Evolutionary conservation across 1,140 invertebrate genomes (phyloP).

Genomic region (Trialeurodes vaporariorum): DNA sequence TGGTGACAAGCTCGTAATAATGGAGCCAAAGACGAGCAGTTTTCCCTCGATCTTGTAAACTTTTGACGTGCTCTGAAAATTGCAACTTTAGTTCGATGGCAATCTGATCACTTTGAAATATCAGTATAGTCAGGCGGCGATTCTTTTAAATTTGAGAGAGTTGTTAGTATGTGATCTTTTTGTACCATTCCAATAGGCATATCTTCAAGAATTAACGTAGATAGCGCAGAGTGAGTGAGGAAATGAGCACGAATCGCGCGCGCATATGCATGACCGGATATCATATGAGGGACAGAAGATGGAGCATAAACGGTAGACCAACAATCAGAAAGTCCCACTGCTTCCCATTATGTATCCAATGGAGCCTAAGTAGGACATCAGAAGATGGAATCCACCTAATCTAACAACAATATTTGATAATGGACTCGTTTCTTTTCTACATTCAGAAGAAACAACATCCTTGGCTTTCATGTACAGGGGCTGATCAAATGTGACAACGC

Average conservation of each 20-base stretch:
- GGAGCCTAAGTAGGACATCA: conserved; percentile 9
- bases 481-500: conserved; percentile 31
- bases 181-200: no score
- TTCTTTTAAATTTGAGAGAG: no score
- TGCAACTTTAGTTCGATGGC: no score
- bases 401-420: neutral
- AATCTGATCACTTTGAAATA: no score
- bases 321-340: no score
- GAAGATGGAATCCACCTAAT: conserved; percentile 12
- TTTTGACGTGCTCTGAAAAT: no score
- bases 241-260: conserved; percentile 33
- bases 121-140: no score
- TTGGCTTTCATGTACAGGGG: conserved; percentile 29
- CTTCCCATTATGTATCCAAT: conserved; percentile 13
- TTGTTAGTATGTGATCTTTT: no score
- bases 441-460: conserved; percentile 17
- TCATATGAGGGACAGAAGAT: conserved; percentile 32
- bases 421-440: neutral
- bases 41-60: no score
- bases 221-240: conserved; percentile 27
- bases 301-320: conserved; percentile 29
- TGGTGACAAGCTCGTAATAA: no score
- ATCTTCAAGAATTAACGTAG: no score
- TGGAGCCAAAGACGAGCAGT: no score
- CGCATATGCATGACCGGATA: conserved; percentile 29